Conservation (phyloP, 92 coral and sea anemone genomes). For the Porites lobata region DNA sequence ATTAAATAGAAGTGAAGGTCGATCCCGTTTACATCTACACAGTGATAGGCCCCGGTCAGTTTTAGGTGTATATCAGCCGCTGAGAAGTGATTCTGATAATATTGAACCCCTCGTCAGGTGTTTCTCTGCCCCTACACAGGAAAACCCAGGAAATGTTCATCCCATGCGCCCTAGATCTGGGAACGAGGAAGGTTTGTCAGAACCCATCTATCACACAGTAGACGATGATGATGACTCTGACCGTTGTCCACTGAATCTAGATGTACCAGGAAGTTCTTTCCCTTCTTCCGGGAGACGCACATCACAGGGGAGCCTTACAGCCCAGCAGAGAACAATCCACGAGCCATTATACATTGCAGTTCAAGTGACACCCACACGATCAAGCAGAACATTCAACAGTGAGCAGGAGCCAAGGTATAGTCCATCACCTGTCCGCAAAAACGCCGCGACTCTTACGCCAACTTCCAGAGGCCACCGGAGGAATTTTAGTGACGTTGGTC, state of each 20-base stretch:
- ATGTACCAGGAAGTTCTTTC: slow-evolving; percentile 37
- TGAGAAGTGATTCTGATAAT: neutral
- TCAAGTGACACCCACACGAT: slow-evolving; percentile 11
- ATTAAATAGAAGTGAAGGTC: neutral
- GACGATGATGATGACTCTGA: slow-evolving; percentile 7
- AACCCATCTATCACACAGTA: slow-evolving; percentile 25
- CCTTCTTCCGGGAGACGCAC: neutral
- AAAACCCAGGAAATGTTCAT: neutral
- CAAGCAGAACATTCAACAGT: slow-evolving; percentile 11
- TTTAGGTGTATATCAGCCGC: slow-evolving; percentile 17
- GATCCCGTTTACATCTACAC: neutral
- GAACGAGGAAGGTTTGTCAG: neutral
- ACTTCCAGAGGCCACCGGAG: slow-evolving; percentile 12
- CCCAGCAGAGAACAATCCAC: slow-evolving; percentile 20
- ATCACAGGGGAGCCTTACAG: neutral
- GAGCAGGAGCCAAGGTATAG: slow-evolving; percentile 25
- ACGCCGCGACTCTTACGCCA: neutral
- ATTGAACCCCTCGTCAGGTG: neutral
- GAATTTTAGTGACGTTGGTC: slow-evolving; percentile 14
- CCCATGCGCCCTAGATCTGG: neutral
- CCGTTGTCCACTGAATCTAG: slow-evolving; percentile 66
- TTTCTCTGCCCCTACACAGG: slow-evolving; percentile 23
- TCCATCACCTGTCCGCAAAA: slow-evolving; percentile 23
- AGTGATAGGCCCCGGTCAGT: slow-evolving; percentile 23
- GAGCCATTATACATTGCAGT: slow-evolving; percentile 36